Conservation (phyloP, 2,113 vertebrate species). For the Callipepla squamata region DNA sequence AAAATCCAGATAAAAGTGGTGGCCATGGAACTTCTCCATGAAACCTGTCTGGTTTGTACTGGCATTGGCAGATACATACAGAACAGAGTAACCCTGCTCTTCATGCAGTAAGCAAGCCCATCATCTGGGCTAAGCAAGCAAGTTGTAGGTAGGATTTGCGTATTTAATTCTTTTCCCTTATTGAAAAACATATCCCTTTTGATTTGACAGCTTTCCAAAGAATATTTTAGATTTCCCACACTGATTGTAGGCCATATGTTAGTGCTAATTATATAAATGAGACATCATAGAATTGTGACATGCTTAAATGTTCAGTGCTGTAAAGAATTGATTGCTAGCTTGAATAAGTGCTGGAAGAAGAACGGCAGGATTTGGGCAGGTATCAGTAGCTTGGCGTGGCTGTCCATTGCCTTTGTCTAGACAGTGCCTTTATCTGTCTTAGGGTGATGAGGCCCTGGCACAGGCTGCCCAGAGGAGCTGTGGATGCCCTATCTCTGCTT, state of each 20-base stretch:
- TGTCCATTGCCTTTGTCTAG: constrained; percentile 66
- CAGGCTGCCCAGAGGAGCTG: too few species aligned
- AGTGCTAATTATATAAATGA: constrained; percentile 87
- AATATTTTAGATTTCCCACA: constrained; percentile 81
- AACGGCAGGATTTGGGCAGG: constrained; percentile 74
- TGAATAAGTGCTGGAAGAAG: constrained; percentile 64
- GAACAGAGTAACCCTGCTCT: not conserved
- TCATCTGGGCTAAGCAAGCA: constrained; percentile 58
- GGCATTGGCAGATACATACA: constrained; percentile 59
- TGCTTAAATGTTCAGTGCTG: constrained; percentile 72
- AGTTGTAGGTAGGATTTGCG: constrained; percentile 71
- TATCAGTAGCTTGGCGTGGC: constrained; percentile 69
- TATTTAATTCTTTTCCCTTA: constrained; percentile 74
- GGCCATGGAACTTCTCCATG: not conserved
- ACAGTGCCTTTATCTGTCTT: too few species aligned
- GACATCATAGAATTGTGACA: constrained; percentile 80
- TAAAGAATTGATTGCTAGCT: constrained; percentile 76
- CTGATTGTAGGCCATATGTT: constrained; percentile 85
- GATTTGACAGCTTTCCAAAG: constrained; percentile 81
- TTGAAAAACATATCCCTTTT: constrained; percentile 78
- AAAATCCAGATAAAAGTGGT: not conserved
- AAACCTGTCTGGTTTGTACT: constrained; percentile 57
- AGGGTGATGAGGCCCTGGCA: too few species aligned
- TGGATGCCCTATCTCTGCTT: too few species aligned
- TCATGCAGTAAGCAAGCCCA: constrained; percentile 50